Evolutionary conservation across 2,888 invertebrate species (phyloP), one percentile per base, ranked within the genome.

Genomic region (Sussaba pulchella): DNA sequence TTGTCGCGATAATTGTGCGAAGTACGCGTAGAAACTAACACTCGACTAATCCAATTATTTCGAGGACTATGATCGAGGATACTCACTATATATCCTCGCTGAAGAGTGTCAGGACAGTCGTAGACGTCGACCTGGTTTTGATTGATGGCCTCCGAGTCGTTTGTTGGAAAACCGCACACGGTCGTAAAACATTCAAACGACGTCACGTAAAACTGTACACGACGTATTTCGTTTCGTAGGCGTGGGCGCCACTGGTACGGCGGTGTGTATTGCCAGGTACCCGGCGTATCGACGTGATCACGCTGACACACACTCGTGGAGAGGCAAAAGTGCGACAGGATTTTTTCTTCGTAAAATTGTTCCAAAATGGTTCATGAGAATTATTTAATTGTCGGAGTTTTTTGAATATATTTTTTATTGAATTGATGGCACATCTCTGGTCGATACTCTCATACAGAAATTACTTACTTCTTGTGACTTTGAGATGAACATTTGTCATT

Each of bases 131-230:
- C 61, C 36, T 24, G 43, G 41, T 74, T 43, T 43, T 75, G 75
- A 79, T 79, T 79, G 75, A 75, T 70, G 66, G 52, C 59, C 59
- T 54, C 8, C 45, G 45, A 17, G 26, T 63, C 39, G 36, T 21
- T 45, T 43, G 21, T 26, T n/a, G n/a, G n/a, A 26, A 24, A 26
- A 26, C 39, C 1, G 26, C n/a, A n/a, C 52, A 24, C 24, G 52
- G 24, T n/a, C 26, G 6, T 31, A 52, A 21, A 52, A 31, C 47
- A 71, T 54, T 54, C 41, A 21, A 54, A 54, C 67, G 59, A 52
- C 64, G 57, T 45, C 54, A 39, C 24, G 45, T 50, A 57, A 26
- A 66, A 17, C 64, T 21, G 39, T 36, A 41, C 57, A 59, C 57
- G 17, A 39, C 36, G 50, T 61, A 52, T 61, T 52, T 31, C 21